Evolutionary conservation across 2,113 vertebrate genomes (phyloP).

Genomic region (Scalopus aquaticus): DNA sequence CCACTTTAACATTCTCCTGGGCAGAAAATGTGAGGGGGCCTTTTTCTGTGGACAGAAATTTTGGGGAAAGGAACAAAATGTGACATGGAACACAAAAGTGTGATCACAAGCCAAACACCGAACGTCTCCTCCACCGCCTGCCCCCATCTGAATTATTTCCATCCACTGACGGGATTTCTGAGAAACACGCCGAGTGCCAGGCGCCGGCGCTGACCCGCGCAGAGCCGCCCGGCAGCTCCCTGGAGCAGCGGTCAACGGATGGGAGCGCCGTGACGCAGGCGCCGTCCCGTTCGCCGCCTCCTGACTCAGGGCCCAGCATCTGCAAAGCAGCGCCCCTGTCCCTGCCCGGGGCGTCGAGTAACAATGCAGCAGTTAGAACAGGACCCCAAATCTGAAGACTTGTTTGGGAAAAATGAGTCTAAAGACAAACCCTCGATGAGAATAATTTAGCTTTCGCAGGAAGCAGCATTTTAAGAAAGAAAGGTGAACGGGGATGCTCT

Average conservation of each 20-base stretch:
- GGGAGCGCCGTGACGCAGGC: no score
- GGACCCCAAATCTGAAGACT: background rate
- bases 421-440: background rate
- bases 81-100: background rate
- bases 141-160: background rate
- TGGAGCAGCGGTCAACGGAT: no score
- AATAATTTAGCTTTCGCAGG: background rate
- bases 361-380: background rate
- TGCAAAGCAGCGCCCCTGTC: background rate
- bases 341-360: background rate
- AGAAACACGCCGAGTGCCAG: background rate
- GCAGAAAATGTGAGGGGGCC: slow-evolving; percentile 88
- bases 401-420: background rate
- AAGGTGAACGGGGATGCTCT: background rate
- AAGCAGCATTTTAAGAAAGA: background rate
- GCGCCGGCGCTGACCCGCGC: background rate
- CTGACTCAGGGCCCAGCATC: background rate
- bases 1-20: slow-evolving; percentile 94
- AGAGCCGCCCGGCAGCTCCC: no score
- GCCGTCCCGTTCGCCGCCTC: background rate
- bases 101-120: background rate
- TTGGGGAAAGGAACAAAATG: background rate
- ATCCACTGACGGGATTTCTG: background rate
- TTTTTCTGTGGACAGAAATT: slow-evolving; percentile 86
- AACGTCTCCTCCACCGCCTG: background rate